A percentile compares a stretch with the other conserved stretches of the same genome.
Conservation (phyloP, 1,140 invertebrate species). For the Drosophila watanabei region DNA sequence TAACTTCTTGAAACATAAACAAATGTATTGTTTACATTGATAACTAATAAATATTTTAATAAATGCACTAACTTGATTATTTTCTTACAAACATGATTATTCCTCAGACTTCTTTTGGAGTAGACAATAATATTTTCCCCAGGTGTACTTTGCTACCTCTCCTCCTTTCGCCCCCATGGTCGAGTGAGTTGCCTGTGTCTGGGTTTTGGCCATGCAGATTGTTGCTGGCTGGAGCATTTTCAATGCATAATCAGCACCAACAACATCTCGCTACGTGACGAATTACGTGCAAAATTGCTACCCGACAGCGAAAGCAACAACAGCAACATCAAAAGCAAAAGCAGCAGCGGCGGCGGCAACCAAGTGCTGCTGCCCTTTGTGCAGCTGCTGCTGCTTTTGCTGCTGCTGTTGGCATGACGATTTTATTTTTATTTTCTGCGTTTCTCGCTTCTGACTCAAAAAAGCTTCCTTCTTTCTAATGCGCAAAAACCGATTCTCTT, state of each 20-base stretch:
- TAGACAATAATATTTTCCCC: neutral
- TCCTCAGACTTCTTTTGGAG: neutral
- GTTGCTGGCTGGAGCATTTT: constrained; percentile 66
- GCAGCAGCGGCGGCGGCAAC: constrained; percentile 7
- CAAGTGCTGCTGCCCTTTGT: constrained; percentile 30
- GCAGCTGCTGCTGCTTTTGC: constrained; percentile 30
- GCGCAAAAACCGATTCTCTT: constrained; percentile 54
- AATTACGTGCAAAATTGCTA: constrained; percentile 79
- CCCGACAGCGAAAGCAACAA: constrained; percentile 35
- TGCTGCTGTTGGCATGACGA: constrained; percentile 27
- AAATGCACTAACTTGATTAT: neutral
- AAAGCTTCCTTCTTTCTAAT: constrained; percentile 46
- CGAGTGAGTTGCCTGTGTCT: constrained; percentile 23
- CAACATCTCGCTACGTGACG: constrained; percentile 61
- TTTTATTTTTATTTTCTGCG: constrained; percentile 23
- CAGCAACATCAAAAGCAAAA: constrained; percentile 9
- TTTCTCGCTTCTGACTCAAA: constrained; percentile 27
- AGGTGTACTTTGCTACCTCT: constrained; percentile 9
- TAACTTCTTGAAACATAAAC: neutral
- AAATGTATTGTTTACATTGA: no score
- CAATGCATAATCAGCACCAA: constrained; percentile 79
- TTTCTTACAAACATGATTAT: neutral
- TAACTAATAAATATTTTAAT: no score
- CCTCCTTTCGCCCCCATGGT: constrained; percentile 21
- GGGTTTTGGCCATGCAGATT: constrained; percentile 71